Conservation (phyloP, 2,888 invertebrate genomes). For the Dynastes maya region DNA sequence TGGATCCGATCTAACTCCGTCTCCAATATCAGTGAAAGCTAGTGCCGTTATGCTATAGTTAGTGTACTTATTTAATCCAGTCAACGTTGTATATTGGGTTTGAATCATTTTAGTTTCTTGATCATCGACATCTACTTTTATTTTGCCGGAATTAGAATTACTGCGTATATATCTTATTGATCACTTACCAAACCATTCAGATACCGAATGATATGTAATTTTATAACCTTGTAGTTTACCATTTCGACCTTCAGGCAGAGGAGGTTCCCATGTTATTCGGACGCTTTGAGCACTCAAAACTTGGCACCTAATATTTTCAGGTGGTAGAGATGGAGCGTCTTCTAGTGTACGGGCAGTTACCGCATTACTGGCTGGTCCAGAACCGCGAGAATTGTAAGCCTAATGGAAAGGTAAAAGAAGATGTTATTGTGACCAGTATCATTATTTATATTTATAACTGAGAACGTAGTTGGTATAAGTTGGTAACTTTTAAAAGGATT, state of each 20-base stretch:
- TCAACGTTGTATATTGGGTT: conserved; percentile 80
- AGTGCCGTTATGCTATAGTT: conserved; percentile 94
- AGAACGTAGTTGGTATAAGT: no score
- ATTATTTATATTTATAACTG: no score
- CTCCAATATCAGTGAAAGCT: conserved; percentile 91
- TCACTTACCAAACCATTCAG: conserved; percentile 84
- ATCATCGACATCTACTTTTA: conserved; percentile 78
- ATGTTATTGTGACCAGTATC: no score
- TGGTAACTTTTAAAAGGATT: not conserved
- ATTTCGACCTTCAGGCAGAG: conserved; percentile 85
- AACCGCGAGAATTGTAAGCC: conserved; percentile 89
- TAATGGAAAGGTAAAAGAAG: conserved; percentile 66
- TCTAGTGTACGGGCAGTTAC: conserved; percentile 87
- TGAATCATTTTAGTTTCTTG: conserved; percentile 85
- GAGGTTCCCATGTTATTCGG: conserved; percentile 90
- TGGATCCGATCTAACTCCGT: conserved; percentile 88
- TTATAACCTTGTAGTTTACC: conserved; percentile 90
- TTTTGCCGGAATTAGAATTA: conserved; percentile 54
- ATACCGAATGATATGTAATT: conserved; percentile 85
- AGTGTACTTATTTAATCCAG: conserved; percentile 87
- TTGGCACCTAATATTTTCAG: conserved; percentile 86
- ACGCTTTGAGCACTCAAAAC: conserved; percentile 88
- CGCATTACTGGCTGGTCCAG: conserved; percentile 88
- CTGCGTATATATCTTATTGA: no score
- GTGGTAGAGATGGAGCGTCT: conserved; percentile 90